Base-by-base conservation (phyloP, 2,888 invertebrate species). In the Aphelenchoides bicaudatus region DNA sequence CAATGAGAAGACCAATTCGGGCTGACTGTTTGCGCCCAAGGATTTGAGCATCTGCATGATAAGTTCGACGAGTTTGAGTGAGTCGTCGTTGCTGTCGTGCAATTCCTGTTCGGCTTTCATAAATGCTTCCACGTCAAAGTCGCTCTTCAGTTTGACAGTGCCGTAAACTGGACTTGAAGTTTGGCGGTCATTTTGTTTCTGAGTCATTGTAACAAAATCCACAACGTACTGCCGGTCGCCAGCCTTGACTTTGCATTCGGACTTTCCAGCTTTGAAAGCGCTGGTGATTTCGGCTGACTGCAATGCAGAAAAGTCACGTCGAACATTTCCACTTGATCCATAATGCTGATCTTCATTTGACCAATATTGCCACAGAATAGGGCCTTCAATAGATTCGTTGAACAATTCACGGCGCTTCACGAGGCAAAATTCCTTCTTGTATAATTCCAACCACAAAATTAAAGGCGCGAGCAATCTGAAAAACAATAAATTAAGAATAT, bases 371-470 rank as follows among this genome's bases (percentile, higher is more conserved):
- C 54, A 48, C 34, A 38, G 56, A 8, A 56, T 39, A 39, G 52
- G 16, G 10, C 23, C 25, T 43, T 61, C 64, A 39, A 39, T 37
- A 25, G 38, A 23, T 13, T 43, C 31, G 29, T 23, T 50, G 54
- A 64, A 59, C 23, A 52, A n/a, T 27, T 59, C 38, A 23, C 53
- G 61, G 28, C 66, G 60, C 8, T 46, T 28, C 23, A 43, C 47
- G 28, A 59, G 43, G 13, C 61, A 47, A 2, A 53, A 30, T 8
- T 65, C 58, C 53, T 73, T 71, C 49, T 72, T 67, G 56, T 66
- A 68, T 28, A 68, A 52, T 48, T 72, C 71, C 38, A 74, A 56
- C 66, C 71, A 74, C 6, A 71, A 60, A 25, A 72, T 30, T 8
- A 64, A 27, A n/a, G 69, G 62, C 3, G 67, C 48, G 6, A 73